phyloP scores from a whole-genome alignment of 2,888 invertebrate genomes.

The Anoplius nigerrimus region DNA sequence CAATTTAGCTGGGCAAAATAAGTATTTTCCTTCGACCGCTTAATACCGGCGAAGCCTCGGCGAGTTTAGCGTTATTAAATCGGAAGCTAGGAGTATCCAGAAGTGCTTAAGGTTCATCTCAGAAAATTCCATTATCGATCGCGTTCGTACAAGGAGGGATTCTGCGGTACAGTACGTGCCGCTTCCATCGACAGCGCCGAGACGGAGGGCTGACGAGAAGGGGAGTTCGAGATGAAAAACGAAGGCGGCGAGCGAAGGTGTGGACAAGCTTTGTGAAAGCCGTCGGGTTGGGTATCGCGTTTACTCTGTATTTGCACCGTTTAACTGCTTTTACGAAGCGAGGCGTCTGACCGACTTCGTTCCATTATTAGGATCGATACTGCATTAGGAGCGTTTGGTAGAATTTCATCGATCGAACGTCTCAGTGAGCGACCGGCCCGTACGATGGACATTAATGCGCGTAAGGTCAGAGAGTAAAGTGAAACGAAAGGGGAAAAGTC shows the following conservation, averaged over 20 bases:
- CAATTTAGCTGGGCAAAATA: slow-evolving; percentile 3
- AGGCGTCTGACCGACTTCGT: slow-evolving; percentile 26
- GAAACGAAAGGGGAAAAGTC: slow-evolving; percentile 7
- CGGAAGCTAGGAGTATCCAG: slow-evolving; percentile 9
- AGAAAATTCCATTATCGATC: slow-evolving; percentile 43
- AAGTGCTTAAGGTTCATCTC: slow-evolving; percentile 33
- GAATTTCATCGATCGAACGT: slow-evolving; percentile 17
- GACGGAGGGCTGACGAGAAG: too few relatives aligned
- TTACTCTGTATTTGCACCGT: slow-evolving; percentile 31
- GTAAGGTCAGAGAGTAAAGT: background rate
- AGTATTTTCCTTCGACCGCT: background rate
- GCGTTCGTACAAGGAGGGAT: too few relatives aligned
- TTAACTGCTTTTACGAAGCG: slow-evolving; percentile 15
- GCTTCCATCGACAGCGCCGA: too few relatives aligned
- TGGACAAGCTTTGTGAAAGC: background rate
- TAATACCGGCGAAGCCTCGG: background rate
- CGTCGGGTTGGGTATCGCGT: slow-evolving; percentile 6
- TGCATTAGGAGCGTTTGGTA: slow-evolving; percentile 27
- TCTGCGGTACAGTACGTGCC: too few relatives aligned
- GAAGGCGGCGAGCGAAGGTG: background rate
- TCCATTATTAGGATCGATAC: slow-evolving; percentile 44
- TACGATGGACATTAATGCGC: slow-evolving; percentile 15
- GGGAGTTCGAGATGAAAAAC: too few relatives aligned
- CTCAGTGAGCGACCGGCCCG: background rate
- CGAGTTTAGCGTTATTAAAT: slow-evolving; percentile 29